Conservation (phyloP, 2,797 vertebrate genomes). For the Pithecia hirsuta region DNA sequence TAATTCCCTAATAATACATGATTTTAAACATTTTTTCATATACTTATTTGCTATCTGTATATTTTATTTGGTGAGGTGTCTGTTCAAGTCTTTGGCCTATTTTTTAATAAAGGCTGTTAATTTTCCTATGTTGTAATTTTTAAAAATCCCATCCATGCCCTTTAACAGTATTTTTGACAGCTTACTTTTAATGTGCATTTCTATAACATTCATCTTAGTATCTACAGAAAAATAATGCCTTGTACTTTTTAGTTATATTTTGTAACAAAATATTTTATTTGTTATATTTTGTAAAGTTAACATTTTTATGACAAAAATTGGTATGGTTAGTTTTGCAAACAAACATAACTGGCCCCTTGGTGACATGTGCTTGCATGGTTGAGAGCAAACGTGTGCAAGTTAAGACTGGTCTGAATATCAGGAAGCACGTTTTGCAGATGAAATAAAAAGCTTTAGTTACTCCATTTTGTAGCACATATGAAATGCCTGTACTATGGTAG, state of each 20-base stretch:
- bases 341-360: not conserved
- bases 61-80: not conserved
- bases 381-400: not conserved
- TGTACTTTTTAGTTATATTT: not conserved
- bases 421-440: not conserved
- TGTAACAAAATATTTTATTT: not conserved
- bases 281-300: not conserved
- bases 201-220: not conserved
- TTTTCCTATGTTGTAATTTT: not conserved
- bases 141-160: not conserved
- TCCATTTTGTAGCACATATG: not conserved
- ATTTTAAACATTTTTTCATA: not conserved
- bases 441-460: not conserved
- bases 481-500: not conserved
- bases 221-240: not conserved
- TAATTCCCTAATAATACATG: not conserved
- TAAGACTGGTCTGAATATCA: not conserved
- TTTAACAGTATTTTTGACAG: not conserved
- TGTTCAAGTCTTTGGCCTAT: not conserved
- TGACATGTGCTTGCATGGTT: not conserved
- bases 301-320: not conserved
- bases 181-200: not conserved
- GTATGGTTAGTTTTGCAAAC: not conserved
- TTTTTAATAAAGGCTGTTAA: not conserved
- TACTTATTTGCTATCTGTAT: not conserved